A percentile compares a stretch with the other conserved stretches of the same genome.
phyloP scores from a whole-genome alignment of 2,888 invertebrate species.

The Prenolepis imparis region DNA sequence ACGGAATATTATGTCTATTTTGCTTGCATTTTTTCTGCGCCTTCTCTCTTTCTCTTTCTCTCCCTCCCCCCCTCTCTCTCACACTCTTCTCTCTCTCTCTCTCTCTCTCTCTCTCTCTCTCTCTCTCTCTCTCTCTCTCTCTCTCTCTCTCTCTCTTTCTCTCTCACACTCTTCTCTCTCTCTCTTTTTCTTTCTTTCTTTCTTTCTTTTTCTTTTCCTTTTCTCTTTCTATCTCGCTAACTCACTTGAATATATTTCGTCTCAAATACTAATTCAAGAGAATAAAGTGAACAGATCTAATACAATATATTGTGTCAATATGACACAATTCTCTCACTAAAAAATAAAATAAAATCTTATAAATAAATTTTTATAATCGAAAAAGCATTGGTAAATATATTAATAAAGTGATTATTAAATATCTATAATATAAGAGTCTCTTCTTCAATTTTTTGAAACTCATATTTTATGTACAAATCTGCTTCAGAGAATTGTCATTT shows the following conservation, averaged over 20 bases:
- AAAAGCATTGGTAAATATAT: not conserved
- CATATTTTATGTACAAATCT: not conserved
- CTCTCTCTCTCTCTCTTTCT: too few species aligned
- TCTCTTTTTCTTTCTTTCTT: too few species aligned
- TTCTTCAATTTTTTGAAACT: not conserved
- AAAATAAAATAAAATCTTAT: not conserved
- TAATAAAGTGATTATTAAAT: not conserved
- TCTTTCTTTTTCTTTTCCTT: too few species aligned
- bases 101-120: too few species aligned
- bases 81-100: too few species aligned
- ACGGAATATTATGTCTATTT: not conserved
- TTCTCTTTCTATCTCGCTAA: not conserved
- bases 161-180: too few species aligned
- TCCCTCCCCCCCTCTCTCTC: too few species aligned
- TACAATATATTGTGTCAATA: not conserved
- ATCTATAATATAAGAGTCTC: not conserved
- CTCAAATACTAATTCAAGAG: too few species aligned
- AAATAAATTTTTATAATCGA: too few species aligned
- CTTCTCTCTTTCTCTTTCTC: not conserved
- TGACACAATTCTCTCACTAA: not conserved
- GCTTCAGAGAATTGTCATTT: not conserved
- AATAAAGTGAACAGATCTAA: too few species aligned
- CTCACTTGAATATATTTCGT: too few species aligned
- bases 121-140: too few species aligned
- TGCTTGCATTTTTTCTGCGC: not conserved